Evolutionary conservation across 2,113 vertebrate species (phyloP).

Genomic region (Dasyprocta punctata): DNA sequence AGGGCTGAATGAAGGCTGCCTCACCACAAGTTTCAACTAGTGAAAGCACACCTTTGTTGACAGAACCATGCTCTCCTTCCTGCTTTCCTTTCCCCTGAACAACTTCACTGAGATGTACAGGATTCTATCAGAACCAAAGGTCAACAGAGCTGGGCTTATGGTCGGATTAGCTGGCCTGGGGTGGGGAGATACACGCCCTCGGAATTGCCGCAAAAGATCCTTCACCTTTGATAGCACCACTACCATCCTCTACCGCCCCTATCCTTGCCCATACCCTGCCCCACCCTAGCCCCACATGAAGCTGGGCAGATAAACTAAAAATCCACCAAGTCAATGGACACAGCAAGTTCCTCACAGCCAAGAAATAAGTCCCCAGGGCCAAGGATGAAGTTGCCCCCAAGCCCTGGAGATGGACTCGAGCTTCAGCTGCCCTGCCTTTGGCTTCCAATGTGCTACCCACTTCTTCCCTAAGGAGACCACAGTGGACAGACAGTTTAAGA

Average conservation of each 20-base stretch:
- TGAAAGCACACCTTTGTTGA: conserved; percentile 53
- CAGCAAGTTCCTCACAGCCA: not conserved
- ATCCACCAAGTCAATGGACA: not conserved
- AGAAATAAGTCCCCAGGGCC: not conserved
- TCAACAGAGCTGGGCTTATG: not conserved
- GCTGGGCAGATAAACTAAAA: not conserved
- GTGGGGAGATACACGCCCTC: not conserved
- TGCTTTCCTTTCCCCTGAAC: conserved; percentile 19
- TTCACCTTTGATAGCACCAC: not conserved
- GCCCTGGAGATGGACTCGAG: not conserved
- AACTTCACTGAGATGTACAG: not conserved
- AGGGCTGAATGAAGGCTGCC: not conserved
- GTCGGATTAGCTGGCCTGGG: not conserved
- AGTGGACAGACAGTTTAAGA: not conserved
- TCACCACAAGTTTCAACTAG: not conserved
- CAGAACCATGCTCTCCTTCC: conserved; percentile 47
- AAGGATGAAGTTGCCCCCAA: not conserved
- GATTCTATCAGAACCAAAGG: conserved; percentile 16
- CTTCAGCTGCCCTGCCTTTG: not conserved
- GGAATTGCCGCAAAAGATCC: not conserved
- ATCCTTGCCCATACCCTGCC: not conserved
- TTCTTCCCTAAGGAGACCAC: not conserved
- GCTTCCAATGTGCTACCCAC: not conserved
- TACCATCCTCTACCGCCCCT: not conserved
- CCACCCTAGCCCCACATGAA: not conserved